A percentile compares a stretch with the other conserved stretches of the same genome.
phyloP scores from a whole-genome alignment of 2,888 invertebrate genomes.

The Acronicta leporina region DNA sequence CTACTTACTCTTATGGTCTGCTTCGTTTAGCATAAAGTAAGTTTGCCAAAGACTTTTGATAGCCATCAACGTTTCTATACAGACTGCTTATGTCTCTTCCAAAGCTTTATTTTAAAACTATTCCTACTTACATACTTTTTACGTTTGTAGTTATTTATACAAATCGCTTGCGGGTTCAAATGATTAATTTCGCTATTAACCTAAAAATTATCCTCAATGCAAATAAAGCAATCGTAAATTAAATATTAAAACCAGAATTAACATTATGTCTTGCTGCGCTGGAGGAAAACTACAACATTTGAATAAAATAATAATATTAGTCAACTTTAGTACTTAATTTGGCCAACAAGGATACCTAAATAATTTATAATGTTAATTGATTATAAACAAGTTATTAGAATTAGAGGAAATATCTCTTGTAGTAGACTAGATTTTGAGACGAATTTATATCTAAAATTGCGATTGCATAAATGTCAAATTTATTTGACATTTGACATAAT shows the following conservation, averaged over 20 bases:
- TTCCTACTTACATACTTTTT: not conserved
- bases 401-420: slow-evolving; percentile 1
- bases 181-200: not conserved
- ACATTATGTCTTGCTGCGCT: not conserved
- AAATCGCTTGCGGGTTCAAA: not conserved
- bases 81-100: not conserved
- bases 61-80: no score
- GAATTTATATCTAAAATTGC: no score
- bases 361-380: not conserved
- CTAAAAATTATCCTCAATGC: not conserved
- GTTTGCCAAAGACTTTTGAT: no score
- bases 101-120: not conserved
- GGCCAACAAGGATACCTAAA: not conserved
- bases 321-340: not conserved
- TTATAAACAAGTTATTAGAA: not conserved
- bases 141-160: not conserved
- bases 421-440: not conserved
- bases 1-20: not conserved
- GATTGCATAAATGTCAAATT: no score
- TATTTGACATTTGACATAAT: no score
- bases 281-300: slow-evolving; percentile 1
- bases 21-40: not conserved
- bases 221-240: not conserved
- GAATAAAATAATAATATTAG: not conserved
- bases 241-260: not conserved